phyloP scores from a whole-genome alignment of 2,888 invertebrate genomes.

The Erannis defoliaria region DNA sequence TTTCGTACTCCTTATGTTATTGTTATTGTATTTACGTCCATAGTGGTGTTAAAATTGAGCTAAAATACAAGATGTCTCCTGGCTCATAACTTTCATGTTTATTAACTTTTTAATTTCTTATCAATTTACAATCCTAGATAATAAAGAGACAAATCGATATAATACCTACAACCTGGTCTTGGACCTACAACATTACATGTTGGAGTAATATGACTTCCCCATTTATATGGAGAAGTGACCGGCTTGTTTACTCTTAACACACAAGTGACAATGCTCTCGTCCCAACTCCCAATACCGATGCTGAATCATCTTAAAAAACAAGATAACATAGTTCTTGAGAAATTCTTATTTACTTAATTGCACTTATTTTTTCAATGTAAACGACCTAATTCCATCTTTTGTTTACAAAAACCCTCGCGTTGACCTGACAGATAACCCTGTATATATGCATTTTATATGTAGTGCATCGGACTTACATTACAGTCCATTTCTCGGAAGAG shows the following conservation, averaged over 20 bases:
- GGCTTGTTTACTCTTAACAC: constrained; percentile 1
- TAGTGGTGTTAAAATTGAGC: too few species aligned
- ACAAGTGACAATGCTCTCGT: constrained; percentile 1
- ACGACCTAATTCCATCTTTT: constrained; percentile 25
- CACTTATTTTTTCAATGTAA: constrained; percentile 1
- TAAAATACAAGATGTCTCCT: too few species aligned
- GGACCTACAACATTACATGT: too few species aligned
- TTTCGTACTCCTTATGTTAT: too few species aligned
- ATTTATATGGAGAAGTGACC: too few species aligned
- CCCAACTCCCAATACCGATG: not conserved
- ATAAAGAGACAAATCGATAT: too few species aligned
- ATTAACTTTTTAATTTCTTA: too few species aligned
- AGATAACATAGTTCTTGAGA: not conserved
- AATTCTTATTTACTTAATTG: not conserved
- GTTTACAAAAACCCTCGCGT: constrained; percentile 49
- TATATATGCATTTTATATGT: constrained; percentile 20
- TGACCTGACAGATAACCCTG: constrained; percentile 29
- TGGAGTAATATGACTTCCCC: too few species aligned
- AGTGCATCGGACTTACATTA: constrained; percentile 3
- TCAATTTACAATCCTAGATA: too few species aligned
- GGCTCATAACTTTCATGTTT: too few species aligned
- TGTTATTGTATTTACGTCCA: too few species aligned
- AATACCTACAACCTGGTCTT: too few species aligned
- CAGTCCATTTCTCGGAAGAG: constrained; percentile 21
- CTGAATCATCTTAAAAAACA: not conserved